These are phyloP conservation scores for Darevskia nairensis DNA, from an alignment of 2,797 vertebrate genomes.

Conservation along the genomic window DNA sequence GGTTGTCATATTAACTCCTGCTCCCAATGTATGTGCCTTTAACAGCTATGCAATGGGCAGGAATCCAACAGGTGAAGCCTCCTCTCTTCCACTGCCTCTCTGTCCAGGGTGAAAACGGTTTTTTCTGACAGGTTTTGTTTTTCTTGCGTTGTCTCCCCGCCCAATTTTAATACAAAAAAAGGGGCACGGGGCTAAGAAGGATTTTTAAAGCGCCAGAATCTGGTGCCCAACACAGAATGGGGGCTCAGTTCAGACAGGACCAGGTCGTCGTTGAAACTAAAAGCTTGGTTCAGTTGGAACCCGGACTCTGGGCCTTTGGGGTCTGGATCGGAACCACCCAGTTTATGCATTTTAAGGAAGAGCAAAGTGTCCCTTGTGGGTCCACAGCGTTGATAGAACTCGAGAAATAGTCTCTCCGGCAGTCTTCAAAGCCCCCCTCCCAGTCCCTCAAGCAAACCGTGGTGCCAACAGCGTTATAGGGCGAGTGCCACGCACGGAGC, in stretches of 20 bases:
- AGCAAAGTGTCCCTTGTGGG: background rate
- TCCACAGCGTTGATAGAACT: background rate
- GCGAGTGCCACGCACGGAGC: background rate
- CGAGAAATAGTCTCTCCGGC: background rate
- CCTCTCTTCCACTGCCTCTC: background rate
- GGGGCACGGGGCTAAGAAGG: background rate
- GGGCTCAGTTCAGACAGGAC: background rate
- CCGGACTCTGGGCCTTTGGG: background rate
- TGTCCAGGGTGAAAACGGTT: background rate
- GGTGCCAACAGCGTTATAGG: background rate
- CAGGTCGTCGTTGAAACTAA: too few species aligned
- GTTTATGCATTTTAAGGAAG: background rate
- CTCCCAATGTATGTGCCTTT: background rate
- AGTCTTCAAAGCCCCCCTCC: background rate
- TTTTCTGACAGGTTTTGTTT: too few species aligned
- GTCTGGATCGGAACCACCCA: background rate
- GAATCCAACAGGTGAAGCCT: background rate
- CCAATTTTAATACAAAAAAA: background rate
- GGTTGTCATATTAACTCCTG: too few species aligned
- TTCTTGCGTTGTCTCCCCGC: too few species aligned
- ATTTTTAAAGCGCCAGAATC: too few species aligned
- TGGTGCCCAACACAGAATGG: background rate
- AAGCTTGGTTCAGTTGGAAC: background rate
- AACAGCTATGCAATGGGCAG: background rate
- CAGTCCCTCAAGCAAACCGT: background rate